Percentiles rank a stretch among this genome's conserved stretches.
phyloP scores from a whole-genome alignment of 1,140 invertebrate species.

The Heliothis virescens region DNA sequence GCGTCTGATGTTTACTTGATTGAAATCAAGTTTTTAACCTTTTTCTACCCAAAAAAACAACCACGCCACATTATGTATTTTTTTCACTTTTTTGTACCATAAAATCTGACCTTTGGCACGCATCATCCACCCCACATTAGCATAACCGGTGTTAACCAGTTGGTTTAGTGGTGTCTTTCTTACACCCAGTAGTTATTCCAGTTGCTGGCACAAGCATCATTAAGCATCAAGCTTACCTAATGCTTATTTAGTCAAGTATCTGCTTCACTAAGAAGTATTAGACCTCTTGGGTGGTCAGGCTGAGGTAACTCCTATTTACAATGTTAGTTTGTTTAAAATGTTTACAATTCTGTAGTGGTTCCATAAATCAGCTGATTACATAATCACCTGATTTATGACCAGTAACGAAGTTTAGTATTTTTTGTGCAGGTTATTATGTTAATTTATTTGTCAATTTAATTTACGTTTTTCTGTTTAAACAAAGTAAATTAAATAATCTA shows the following conservation, averaged over 20 bases:
- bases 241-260: conserved; percentile 28
- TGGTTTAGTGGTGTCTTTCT: conserved; percentile 41
- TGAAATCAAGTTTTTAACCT: too few relatives aligned
- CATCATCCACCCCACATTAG: conserved; percentile 44
- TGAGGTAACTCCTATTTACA: conserved; percentile 4
- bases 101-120: conserved; percentile 43
- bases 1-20: too few relatives aligned
- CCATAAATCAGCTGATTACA: not conserved
- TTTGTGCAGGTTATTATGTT: not conserved
- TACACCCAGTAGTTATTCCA: conserved; percentile 19
- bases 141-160: conserved; percentile 53
- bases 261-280: not conserved
- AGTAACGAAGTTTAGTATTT: not conserved
- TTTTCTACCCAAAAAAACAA: too few relatives aligned
- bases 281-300: conserved; percentile 16
- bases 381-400: too few relatives aligned
- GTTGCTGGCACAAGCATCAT: conserved; percentile 1
- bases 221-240: too few relatives aligned
- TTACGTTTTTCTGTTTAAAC: not conserved
- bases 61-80: not conserved
- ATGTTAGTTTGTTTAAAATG: not conserved
- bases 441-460: not conserved
- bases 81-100: conserved; percentile 44
- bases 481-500: not conserved
- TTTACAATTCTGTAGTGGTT: not conserved